Conservation (phyloP, 2,797 vertebrate species). For the Remorina albescens region DNA sequence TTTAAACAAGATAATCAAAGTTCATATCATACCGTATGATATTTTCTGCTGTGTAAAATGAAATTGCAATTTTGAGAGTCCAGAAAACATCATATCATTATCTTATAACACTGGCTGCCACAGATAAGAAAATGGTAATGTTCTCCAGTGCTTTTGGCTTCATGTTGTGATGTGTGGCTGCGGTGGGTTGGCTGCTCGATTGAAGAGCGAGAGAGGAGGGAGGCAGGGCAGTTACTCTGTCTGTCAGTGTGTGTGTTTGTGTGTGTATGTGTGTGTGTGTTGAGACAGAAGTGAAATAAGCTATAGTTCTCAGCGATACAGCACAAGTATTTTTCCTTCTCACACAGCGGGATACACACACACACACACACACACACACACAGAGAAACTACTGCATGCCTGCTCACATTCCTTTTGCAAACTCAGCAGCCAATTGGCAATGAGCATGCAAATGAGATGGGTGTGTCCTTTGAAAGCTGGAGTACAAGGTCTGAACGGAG, state of each 20-base stretch:
- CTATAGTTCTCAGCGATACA: constrained; percentile 56
- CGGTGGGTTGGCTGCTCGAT: constrained; percentile 46
- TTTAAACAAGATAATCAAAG: not conserved
- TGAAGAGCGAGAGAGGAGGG: constrained; percentile 19
- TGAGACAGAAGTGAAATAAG: constrained; percentile 41
- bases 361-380: constrained; percentile 29
- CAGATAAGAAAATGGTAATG: constrained; percentile 56
- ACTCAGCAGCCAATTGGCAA: constrained; percentile 60
- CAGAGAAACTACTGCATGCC: constrained; percentile 66
- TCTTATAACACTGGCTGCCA: constrained; percentile 38
- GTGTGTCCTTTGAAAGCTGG: constrained; percentile 77
- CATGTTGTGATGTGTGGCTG: constrained; percentile 51
- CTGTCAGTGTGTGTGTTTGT: constrained; percentile 20
- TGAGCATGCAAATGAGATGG: constrained; percentile 68
- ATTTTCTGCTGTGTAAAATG: constrained; percentile 17
- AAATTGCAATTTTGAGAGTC: constrained; percentile 28
- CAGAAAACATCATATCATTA: constrained; percentile 53
- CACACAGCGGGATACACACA: not conserved
- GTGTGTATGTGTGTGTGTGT: constrained; percentile 36
- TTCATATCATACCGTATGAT: not conserved
- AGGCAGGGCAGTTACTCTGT: constrained; percentile 18
- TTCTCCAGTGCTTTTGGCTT: constrained; percentile 60
- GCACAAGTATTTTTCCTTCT: constrained; percentile 55
- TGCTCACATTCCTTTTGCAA: constrained; percentile 73
- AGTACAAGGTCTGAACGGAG: constrained; percentile 86